A percentile compares a stretch with the other conserved stretches of the same genome.
Evolutionary conservation across 1,140 invertebrate genomes (phyloP).

Genomic region (Tenebrio molitor): DNA sequence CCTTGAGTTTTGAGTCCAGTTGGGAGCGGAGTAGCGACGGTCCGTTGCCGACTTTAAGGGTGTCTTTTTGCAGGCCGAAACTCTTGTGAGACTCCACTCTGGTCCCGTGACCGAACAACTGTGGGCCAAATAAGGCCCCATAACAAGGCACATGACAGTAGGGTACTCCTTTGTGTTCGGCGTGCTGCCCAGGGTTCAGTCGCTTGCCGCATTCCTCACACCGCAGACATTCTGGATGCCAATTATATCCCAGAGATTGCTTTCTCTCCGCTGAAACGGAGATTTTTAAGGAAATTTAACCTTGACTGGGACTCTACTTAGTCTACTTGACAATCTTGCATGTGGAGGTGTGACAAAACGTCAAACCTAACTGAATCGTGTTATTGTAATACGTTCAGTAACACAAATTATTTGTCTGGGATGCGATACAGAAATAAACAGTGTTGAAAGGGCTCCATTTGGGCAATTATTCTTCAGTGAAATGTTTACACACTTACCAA

Average conservation of each 20-base stretch:
- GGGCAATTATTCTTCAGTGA: not conserved
- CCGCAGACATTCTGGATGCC: constrained; percentile 91
- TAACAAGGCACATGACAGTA: constrained; percentile 94
- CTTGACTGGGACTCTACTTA: not conserved
- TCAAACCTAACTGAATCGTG: not conserved
- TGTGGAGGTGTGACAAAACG: constrained; percentile 13
- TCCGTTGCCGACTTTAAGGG: constrained; percentile 64
- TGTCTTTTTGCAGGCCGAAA: constrained; percentile 79
- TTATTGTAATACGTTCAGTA: not conserved
- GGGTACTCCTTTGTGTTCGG: constrained; percentile 92
- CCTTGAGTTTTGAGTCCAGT: constrained; percentile 84
- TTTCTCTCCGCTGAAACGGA: constrained; percentile 85
- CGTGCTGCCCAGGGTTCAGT: constrained; percentile 90
- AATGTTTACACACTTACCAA: constrained; percentile 72
- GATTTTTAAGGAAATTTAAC: not conserved
- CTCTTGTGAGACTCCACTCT: constrained; percentile 89
- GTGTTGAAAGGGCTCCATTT: not conserved
- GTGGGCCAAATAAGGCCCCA: constrained; percentile 88
- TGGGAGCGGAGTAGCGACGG: constrained; percentile 74
- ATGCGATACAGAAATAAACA: not conserved
- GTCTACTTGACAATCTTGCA: constrained; percentile 17
- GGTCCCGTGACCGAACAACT: constrained; percentile 89
- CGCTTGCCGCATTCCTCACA: constrained; percentile 93
- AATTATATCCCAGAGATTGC: constrained; percentile 92
- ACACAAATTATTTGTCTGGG: not conserved